Evolutionary conservation across 2,888 invertebrate genomes (phyloP).

Genomic region (Polyommatus icarus): DNA sequence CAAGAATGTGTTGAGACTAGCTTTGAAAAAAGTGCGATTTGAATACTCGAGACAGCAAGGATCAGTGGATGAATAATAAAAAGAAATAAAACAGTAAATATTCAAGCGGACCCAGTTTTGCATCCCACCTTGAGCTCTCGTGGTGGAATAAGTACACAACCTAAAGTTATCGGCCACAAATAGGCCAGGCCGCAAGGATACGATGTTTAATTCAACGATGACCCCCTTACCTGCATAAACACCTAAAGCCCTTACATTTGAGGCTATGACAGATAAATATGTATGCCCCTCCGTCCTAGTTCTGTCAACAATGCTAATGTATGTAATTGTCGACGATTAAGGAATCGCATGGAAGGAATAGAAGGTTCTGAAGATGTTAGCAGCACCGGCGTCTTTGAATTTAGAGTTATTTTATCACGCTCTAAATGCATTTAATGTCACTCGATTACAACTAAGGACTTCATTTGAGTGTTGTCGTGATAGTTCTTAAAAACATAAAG

Average conservation of each 20-base stretch:
- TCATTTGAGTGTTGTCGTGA: not conserved
- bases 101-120: slow-evolving; percentile 17
- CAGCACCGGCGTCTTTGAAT: not conserved
- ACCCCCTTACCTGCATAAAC: slow-evolving; percentile 49
- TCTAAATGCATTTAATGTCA: not conserved
- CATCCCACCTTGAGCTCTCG: slow-evolving; percentile 25
- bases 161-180: slow-evolving; percentile 5
- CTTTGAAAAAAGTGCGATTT: not conserved
- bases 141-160: slow-evolving; percentile 14
- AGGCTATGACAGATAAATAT: slow-evolving; percentile 19
- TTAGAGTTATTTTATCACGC: not conserved
- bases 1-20: not conserved
- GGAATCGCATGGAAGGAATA: slow-evolving; percentile 8
- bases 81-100: slow-evolving; percentile 12
- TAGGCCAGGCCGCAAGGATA: slow-evolving; percentile 48
- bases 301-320: slow-evolving; percentile 15
- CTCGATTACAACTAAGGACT: not conserved
- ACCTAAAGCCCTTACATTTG: slow-evolving; percentile 14
- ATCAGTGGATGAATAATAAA: slow-evolving; percentile 20
- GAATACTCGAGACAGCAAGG: slow-evolving; percentile 3
- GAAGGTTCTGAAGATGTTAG: not conserved
- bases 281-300: slow-evolving; percentile 1
- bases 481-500: not conserved
- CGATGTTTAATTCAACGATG: slow-evolving; percentile 55
- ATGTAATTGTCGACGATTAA: slow-evolving; percentile 1